Conservation (phyloP, 2,113 vertebrate species). For the Gavialis gangeticus region DNA sequence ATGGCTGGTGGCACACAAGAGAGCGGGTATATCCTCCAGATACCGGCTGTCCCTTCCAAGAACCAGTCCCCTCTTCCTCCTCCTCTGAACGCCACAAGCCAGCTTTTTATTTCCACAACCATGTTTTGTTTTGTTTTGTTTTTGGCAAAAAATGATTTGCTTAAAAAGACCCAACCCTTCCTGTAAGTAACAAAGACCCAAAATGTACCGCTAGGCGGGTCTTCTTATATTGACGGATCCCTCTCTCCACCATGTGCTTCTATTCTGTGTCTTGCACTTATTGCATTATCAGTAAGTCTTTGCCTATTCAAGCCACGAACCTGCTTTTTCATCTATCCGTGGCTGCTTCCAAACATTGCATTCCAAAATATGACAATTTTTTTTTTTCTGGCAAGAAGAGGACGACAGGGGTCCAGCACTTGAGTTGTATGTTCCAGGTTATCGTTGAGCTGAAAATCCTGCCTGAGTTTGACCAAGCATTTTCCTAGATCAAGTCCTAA, state of each 20-base stretch:
- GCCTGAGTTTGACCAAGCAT: slow-evolving; percentile 31
- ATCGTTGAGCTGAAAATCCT: slow-evolving; percentile 34
- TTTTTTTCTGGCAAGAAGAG: slow-evolving; percentile 59
- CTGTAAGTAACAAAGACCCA: slow-evolving; percentile 73
- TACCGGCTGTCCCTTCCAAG: slow-evolving; percentile 66
- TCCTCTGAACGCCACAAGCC: slow-evolving; percentile 65
- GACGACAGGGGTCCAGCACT: slow-evolving; percentile 50
- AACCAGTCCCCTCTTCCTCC: slow-evolving; percentile 32
- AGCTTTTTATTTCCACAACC: slow-evolving; percentile 56
- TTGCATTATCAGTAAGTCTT: slow-evolving; percentile 58
- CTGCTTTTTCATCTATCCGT: slow-evolving; percentile 64
- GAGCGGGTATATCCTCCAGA: slow-evolving; percentile 64
- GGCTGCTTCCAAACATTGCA: slow-evolving; percentile 68
- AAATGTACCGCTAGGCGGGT: slow-evolving; percentile 59
- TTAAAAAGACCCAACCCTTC: slow-evolving; percentile 65
- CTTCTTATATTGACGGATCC: slow-evolving; percentile 61
- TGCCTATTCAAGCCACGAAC: slow-evolving; percentile 59
- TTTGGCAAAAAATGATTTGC: slow-evolving; percentile 8
- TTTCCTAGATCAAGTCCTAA: slow-evolving; percentile 50
- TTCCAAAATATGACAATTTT: slow-evolving; percentile 75
- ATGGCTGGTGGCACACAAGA: slow-evolving; percentile 62
- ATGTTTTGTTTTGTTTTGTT: not conserved
- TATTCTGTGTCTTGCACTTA: slow-evolving; percentile 35
- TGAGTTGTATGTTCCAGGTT: not conserved
- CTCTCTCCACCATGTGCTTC: not conserved